Percentiles rank a stretch among this genome's conserved stretches.
Evolutionary conservation across 2,888 invertebrate species (phyloP).

Genomic region (Cataglyphis altisquamis): DNA sequence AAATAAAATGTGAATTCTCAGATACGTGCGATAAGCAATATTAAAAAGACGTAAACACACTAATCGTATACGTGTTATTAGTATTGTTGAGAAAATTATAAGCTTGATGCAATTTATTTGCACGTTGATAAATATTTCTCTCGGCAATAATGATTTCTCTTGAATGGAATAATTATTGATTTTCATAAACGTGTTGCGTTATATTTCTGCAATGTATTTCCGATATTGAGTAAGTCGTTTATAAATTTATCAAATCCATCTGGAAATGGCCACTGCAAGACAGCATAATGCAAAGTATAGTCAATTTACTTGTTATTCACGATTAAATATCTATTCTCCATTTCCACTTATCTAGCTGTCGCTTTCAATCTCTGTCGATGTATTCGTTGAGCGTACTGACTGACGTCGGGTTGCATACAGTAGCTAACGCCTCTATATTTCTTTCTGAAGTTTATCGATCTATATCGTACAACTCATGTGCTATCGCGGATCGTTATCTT

Average conservation of each 20-base stretch:
- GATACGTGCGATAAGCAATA: constrained; percentile 2
- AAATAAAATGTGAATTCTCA: constrained; percentile 22
- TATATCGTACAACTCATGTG: constrained; percentile 55
- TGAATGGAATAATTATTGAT: not conserved
- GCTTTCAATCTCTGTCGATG: constrained; percentile 71
- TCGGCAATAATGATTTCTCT: constrained; percentile 19
- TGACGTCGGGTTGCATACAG: constrained; percentile 65
- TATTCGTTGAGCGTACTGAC: constrained; percentile 57
- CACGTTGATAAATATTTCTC: constrained; percentile 14
- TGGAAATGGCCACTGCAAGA: constrained; percentile 47
- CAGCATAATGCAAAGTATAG: constrained; percentile 15
- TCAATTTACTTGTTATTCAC: constrained; percentile 56
- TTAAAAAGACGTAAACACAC: constrained; percentile 26
- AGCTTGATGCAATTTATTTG: constrained; percentile 13
- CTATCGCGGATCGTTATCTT: constrained; percentile 70
- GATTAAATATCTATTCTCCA: constrained; percentile 64
- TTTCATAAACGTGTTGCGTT: constrained; percentile 12
- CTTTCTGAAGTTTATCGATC: constrained; percentile 70
- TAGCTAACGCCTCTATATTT: constrained; percentile 62
- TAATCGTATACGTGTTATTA: not conserved
- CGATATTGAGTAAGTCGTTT: constrained; percentile 42
- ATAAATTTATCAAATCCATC: constrained; percentile 46
- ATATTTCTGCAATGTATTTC: constrained; percentile 9
- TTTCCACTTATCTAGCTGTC: constrained; percentile 63
- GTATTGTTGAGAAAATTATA: not conserved